phyloP scores from a whole-genome alignment of 2,888 invertebrate genomes.

The Drosophila buzzatii region DNA sequence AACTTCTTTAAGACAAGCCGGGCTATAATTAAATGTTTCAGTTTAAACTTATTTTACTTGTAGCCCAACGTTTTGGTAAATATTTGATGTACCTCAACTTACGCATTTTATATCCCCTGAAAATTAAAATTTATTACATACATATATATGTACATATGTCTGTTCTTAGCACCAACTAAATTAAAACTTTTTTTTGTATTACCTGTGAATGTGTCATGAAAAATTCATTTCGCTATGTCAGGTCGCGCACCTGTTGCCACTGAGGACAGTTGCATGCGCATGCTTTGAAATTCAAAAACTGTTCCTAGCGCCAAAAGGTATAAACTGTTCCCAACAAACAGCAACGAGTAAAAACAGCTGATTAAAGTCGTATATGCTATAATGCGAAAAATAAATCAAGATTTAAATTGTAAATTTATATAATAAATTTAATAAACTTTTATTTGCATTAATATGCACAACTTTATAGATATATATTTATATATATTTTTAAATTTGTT shows the following conservation, averaged over 20 bases:
- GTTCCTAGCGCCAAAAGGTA: constrained; percentile 36
- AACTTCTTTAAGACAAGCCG: constrained; percentile 10
- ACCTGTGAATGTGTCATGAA: constrained; percentile 38
- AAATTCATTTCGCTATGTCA: constrained; percentile 59
- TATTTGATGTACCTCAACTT: constrained; percentile 9
- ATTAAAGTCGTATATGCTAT: neutral
- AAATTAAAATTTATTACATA: constrained; percentile 1
- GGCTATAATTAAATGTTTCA: constrained; percentile 15
- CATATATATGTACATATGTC: neutral
- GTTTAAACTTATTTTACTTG: neutral
- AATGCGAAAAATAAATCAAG: neutral
- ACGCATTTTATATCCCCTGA: constrained; percentile 8
- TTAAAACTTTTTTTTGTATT: constrained; percentile 19
- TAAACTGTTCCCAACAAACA: constrained; percentile 33
- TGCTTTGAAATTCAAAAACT: constrained; percentile 40
- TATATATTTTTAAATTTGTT: constrained; percentile 40
- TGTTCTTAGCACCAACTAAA: neutral
- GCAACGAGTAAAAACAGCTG: constrained; percentile 27
- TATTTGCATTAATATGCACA: constrained; percentile 73
- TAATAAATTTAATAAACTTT: constrained; percentile 65
- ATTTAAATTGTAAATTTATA: constrained; percentile 26
- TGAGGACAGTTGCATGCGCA: constrained; percentile 59
- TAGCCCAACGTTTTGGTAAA: neutral
- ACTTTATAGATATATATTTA: constrained; percentile 41
- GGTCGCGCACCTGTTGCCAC: constrained; percentile 57